Evolutionary conservation across 2,888 invertebrate species (phyloP).

Genomic region (Nebria salina): DNA sequence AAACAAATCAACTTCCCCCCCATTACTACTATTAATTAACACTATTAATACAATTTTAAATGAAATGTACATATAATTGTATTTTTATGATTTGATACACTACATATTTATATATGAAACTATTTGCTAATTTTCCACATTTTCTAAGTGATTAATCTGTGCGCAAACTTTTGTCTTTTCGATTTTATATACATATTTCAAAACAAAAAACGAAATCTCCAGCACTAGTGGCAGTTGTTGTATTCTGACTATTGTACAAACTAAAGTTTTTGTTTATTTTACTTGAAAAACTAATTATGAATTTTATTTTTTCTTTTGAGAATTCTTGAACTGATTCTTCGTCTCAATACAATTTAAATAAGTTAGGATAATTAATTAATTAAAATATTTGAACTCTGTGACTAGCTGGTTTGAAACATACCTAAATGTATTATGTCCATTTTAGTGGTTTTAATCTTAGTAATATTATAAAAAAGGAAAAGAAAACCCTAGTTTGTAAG

Average conservation of each 20-base stretch:
- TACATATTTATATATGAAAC: constrained; percentile 10
- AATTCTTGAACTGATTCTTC: constrained; percentile 39
- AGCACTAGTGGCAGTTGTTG: constrained; percentile 43
- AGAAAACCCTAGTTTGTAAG: constrained; percentile 50
- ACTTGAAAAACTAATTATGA: constrained; percentile 38
- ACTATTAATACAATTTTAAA: constrained; percentile 5
- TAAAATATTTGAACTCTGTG: constrained; percentile 34
- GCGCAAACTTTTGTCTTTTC: constrained; percentile 28
- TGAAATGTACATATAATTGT: background rate
- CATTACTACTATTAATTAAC: background rate
- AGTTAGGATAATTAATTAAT: constrained; percentile 39
- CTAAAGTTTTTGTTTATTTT: constrained; percentile 39
- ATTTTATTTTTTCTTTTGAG: constrained; percentile 33
- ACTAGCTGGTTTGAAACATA: constrained; percentile 42
- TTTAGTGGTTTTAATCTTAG: constrained; percentile 45
- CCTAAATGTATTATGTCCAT: constrained; percentile 47
- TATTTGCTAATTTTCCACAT: background rate
- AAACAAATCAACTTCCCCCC: background rate
- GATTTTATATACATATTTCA: background rate
- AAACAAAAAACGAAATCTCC: constrained; percentile 9
- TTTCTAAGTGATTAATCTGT: constrained; percentile 30
- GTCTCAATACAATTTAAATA: constrained; percentile 40
- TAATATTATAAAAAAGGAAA: constrained; percentile 20
- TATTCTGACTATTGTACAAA: constrained; percentile 45
- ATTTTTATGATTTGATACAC: constrained; percentile 10